Evolutionary conservation across 2,113 vertebrate genomes (phyloP).

Genomic region (Sinocyclocheilus anshuiensis): DNA sequence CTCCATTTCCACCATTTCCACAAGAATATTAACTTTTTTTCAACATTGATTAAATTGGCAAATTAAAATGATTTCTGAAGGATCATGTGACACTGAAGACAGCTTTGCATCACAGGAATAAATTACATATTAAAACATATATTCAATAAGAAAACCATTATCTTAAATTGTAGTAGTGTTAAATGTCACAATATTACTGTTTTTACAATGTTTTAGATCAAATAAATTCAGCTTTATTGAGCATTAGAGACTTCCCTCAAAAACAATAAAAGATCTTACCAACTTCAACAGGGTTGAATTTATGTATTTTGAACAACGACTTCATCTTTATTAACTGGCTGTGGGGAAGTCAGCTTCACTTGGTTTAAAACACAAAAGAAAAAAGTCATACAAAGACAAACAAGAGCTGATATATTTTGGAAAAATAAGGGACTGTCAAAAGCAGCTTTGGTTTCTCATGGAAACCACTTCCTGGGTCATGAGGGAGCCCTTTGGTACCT

Average conservation of each 20-base stretch:
- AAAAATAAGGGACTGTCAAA: conserved; percentile 63
- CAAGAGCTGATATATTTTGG: conserved; percentile 52
- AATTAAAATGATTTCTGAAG: neutral
- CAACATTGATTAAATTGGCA: neutral
- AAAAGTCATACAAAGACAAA: conserved; percentile 24
- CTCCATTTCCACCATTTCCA: too few species aligned
- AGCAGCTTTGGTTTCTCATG: conserved; percentile 70
- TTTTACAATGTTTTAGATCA: neutral
- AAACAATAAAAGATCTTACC: neutral
- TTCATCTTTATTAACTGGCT: conserved; percentile 2
- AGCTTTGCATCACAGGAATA: neutral
- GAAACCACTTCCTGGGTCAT: conserved; percentile 61
- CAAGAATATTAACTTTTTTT: neutral
- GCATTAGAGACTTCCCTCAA: neutral
- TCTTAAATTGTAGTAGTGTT: neutral
- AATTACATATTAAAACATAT: too few species aligned
- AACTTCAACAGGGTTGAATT: neutral
- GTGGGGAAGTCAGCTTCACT: neutral
- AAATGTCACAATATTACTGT: neutral
- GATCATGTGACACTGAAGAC: neutral
- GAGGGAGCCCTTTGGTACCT: conserved; percentile 67
- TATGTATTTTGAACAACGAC: neutral
- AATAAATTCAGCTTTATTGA: neutral
- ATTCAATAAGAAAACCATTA: neutral
- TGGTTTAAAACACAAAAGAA: conserved; percentile 24